Evolutionary conservation across 1,140 invertebrate genomes (phyloP).

Genomic region (Nymphalis io): DNA sequence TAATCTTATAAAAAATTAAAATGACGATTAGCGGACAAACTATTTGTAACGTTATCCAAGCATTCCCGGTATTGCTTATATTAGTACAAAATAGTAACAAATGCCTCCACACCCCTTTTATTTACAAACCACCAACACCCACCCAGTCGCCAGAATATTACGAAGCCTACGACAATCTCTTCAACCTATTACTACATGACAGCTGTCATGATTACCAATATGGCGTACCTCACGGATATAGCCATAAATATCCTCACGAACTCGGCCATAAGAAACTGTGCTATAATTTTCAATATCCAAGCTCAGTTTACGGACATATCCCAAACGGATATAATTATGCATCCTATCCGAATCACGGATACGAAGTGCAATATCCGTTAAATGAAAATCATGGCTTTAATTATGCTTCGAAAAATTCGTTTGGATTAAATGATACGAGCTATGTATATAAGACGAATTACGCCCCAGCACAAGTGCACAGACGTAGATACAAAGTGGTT

Average conservation of each 20-base stretch:
- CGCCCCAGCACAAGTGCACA: constrained; percentile 53
- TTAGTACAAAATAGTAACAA: constrained; percentile 65
- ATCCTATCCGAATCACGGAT: not conserved
- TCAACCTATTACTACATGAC: constrained; percentile 54
- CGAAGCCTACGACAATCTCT: constrained; percentile 61
- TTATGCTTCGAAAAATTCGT: constrained; percentile 3
- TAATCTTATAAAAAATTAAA: too few relatives aligned
- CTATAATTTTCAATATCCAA: constrained; percentile 33
- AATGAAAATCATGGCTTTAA: not conserved
- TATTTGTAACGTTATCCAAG: constrained; percentile 63
- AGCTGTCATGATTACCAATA: constrained; percentile 39
- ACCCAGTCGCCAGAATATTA: constrained; percentile 69
- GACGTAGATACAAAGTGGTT: constrained; percentile 62
- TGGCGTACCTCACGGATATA: constrained; percentile 36
- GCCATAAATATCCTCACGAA: constrained; percentile 41
- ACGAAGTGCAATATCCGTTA: not conserved
- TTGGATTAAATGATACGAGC: constrained; percentile 31
- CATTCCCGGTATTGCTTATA: constrained; percentile 66
- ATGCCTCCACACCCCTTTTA: constrained; percentile 64
- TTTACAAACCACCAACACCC: constrained; percentile 66
- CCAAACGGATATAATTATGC: constrained; percentile 2
- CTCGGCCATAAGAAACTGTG: constrained; percentile 43
- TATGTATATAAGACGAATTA: constrained; percentile 49
- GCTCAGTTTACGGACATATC: constrained; percentile 23
- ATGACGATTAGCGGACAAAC: constrained; percentile 59